Conservation (phyloP, 2,888 invertebrate species). For the Ceramica pisi region DNA sequence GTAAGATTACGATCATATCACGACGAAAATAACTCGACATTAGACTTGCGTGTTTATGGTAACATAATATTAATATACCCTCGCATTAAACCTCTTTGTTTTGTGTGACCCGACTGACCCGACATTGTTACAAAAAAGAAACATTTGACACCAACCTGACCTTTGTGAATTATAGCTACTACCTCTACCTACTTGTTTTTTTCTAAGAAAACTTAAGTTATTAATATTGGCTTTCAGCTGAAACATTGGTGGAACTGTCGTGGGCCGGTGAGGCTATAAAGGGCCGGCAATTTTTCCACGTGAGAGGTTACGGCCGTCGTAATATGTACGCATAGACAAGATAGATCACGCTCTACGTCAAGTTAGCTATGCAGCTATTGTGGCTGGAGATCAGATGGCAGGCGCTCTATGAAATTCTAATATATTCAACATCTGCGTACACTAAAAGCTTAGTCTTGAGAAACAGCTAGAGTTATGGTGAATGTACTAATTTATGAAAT, state of each 20-base stretch:
- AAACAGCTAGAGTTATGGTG: slow-evolving; percentile 21
- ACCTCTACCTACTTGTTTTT: slow-evolving; percentile 6
- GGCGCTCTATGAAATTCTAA: slow-evolving; percentile 15
- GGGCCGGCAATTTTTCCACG: slow-evolving; percentile 56
- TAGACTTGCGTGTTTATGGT: slow-evolving; percentile 61
- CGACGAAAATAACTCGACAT: slow-evolving; percentile 45
- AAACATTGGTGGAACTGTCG: slow-evolving; percentile 30
- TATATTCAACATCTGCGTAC: slow-evolving; percentile 20
- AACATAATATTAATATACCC: slow-evolving; percentile 46
- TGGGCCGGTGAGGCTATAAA: slow-evolving; percentile 43
- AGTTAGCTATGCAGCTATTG: slow-evolving; percentile 46
- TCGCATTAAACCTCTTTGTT: slow-evolving; percentile 55
- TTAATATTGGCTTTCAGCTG: slow-evolving; percentile 50
- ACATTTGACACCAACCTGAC: slow-evolving; percentile 47
- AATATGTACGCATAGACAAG: slow-evolving; percentile 47
- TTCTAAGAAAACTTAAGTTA: slow-evolving; percentile 47
- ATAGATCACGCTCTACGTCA: slow-evolving; percentile 51
- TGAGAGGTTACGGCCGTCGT: slow-evolving; percentile 39
- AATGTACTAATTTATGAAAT: slow-evolving; percentile 20
- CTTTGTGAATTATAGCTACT: slow-evolving; percentile 31
- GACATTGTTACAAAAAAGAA: slow-evolving; percentile 33
- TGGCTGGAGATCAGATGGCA: slow-evolving; percentile 18
- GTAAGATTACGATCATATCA: slow-evolving; percentile 48
- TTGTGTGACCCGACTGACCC: slow-evolving; percentile 54
- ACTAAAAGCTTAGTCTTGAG: slow-evolving; percentile 7